Conservation (phyloP, 2,888 invertebrate species). For the Orthonychiurus folsomi region DNA sequence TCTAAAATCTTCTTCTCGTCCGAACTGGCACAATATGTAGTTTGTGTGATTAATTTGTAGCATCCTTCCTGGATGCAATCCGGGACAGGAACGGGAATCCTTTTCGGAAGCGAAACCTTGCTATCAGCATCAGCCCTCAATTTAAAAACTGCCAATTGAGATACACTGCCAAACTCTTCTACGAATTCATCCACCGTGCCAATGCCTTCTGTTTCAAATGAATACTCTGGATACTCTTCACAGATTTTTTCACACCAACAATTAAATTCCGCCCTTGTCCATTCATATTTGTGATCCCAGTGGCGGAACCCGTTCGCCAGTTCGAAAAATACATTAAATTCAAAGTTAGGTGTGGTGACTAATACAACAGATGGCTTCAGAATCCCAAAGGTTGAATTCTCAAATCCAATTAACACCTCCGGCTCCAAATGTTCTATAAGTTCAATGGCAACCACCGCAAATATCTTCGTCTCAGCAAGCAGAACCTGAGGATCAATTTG, state of each 20-base stretch:
- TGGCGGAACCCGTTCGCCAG: conserved; percentile 60
- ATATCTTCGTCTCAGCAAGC: conserved; percentile 16
- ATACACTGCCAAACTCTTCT: conserved; percentile 61
- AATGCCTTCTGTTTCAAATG: conserved; percentile 64
- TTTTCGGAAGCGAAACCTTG: no score
- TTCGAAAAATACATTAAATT: conserved; percentile 73
- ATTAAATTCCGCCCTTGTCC: conserved; percentile 74
- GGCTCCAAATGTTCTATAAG: conserved; percentile 79
- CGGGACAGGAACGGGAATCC: no score
- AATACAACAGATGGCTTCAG: conserved; percentile 63
- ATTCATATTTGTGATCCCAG: conserved; percentile 89
- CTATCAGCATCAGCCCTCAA: no score
- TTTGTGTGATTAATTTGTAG: no score
- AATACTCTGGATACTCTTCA: conserved; percentile 61
- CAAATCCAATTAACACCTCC: conserved; percentile 62
- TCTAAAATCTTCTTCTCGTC: no score
- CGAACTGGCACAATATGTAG: no score
- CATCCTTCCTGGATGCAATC: no score
- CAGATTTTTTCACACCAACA: conserved; percentile 70
- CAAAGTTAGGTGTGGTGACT: conserved; percentile 84
- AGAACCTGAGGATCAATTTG: conserved; percentile 24
- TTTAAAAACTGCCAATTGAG: conserved; percentile 81
- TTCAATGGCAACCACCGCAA: conserved; percentile 33
- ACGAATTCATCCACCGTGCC: conserved; percentile 62
- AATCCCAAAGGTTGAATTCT: conserved; percentile 69